Base-by-base conservation (phyloP, 2,888 invertebrate species). In the Lysandra coridon region DNA sequence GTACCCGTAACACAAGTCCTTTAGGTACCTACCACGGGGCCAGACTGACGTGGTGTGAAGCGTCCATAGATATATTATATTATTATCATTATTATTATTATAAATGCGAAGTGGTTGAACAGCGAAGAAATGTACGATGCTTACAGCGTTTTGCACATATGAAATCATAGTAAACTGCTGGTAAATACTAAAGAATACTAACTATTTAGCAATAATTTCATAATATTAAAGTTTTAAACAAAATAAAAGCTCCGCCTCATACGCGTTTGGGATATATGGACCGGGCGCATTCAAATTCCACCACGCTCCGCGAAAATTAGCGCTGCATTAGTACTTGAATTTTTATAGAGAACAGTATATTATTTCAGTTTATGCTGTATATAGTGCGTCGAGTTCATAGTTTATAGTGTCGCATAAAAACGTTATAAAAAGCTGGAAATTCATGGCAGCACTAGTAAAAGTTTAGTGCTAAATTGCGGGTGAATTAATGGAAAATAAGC, bases 321-420 rank as follows among this genome's bases (percentile, higher is more conserved):
- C 53, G 0, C 30, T 30, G 23, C 23, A 30, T 30, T 33, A 64
- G 3, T 64, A 30, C 64, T 30, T 30, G 5, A 64, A 12, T 30
- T 33, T 64, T 64, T 62, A 64, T 64, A 30, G 10, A 30, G 33
- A 64, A 64, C 33, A 5, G 4, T 10, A 33, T 33, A 33, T 23
- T 69, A 69, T 69, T 62, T 69, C 69, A 37, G 37, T 69, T 69
- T 69, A 69, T 33, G 14, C 33, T 33, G 69, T 69, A 17, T 69
- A 69, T 4, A 69, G 30, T 69, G 69, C 69, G 14, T 14, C 33
- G 69, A 69, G 33, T 33, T 69, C 2, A 69, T 17, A 14, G 1
- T 69, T 37, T 14, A 37, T 17, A 23, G 69, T 69, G 64, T 69
- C 30, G 10, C 33, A 69, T 33, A 33, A 69, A 69, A 30, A 23